These are phyloP conservation scores for Heliocidaris tuberculata DNA, from an alignment of 35 echinoderm and acorn worm species.

Conservation along the genomic window DNA sequence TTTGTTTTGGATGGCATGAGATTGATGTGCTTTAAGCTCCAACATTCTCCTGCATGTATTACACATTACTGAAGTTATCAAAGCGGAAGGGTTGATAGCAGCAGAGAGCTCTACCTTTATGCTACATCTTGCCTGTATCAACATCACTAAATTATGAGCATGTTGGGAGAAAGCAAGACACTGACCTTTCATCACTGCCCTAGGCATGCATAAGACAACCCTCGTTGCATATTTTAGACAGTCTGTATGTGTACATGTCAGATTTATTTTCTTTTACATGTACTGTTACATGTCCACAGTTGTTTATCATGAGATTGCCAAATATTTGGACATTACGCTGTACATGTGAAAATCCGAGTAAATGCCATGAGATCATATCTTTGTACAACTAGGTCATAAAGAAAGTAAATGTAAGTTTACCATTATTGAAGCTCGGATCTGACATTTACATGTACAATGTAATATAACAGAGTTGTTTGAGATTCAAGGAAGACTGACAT, in stretches of 20 bases:
- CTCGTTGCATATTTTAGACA: conserved; percentile 14
- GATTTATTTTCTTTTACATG: neutral
- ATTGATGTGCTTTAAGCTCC: no score
- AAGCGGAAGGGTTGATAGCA: neutral
- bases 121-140: conserved; percentile 6
- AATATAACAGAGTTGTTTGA: neutral
- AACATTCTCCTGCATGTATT: no score
- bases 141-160: neutral
- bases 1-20: no score
- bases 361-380: neutral
- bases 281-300: neutral
- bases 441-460: neutral
- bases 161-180: neutral
- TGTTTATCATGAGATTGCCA: neutral
- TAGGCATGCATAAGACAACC: neutral
- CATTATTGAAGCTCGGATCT: neutral
- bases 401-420: no score
- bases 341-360: neutral
- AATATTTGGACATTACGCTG: neutral
- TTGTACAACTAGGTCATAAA: no score
- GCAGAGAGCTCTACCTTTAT: neutral
- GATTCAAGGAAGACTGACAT: neutral
- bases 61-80: neutral
- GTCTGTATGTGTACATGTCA: neutral
- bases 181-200: conserved; percentile 28